Evolutionary conservation across 2,113 vertebrate species (phyloP).

Genomic region (Labeo catla): DNA sequence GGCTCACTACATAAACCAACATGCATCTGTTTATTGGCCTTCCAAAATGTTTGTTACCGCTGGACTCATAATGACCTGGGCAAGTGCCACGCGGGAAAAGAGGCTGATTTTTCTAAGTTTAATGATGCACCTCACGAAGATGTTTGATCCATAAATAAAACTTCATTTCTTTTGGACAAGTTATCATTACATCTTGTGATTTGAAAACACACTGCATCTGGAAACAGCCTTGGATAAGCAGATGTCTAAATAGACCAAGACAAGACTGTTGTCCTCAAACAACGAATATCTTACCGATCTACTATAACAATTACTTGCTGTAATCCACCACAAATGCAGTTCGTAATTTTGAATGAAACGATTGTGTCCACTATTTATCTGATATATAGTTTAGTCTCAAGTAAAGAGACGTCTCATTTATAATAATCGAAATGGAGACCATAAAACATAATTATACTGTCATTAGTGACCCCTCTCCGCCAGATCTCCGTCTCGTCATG

Average conservation of each 20-base stretch:
- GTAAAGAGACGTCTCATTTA: slow-evolving; percentile 38
- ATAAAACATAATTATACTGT: slow-evolving; percentile 50
- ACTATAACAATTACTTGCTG: background rate
- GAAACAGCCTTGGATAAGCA: background rate
- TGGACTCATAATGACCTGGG: slow-evolving; percentile 75
- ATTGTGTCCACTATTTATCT: slow-evolving; percentile 3
- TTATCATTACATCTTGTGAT: background rate
- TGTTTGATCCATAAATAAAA: slow-evolving; percentile 21
- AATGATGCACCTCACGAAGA: slow-evolving; percentile 17
- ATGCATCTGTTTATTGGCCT: slow-evolving; percentile 82
- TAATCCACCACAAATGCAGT: background rate
- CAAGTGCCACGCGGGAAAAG: slow-evolving; percentile 55
- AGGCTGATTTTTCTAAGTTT: slow-evolving; percentile 23
- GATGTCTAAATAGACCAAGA: background rate
- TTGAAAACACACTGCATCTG: background rate
- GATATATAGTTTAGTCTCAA: slow-evolving; percentile 35
- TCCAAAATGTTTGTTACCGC: slow-evolving; percentile 82
- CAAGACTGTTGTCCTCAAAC: background rate
- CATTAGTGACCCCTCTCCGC: slow-evolving; percentile 46
- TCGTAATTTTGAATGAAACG: background rate
- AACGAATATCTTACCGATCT: background rate
- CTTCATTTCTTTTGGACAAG: background rate
- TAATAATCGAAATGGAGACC: slow-evolving; percentile 41
- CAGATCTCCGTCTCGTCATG: slow-evolving; percentile 48
- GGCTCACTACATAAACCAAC: slow-evolving; percentile 81